A percentile compares a stretch with the other conserved stretches of the same genome.
Evolutionary conservation across 1,140 invertebrate genomes (phyloP).

Genomic region (Tigriopus japonicus): DNA sequence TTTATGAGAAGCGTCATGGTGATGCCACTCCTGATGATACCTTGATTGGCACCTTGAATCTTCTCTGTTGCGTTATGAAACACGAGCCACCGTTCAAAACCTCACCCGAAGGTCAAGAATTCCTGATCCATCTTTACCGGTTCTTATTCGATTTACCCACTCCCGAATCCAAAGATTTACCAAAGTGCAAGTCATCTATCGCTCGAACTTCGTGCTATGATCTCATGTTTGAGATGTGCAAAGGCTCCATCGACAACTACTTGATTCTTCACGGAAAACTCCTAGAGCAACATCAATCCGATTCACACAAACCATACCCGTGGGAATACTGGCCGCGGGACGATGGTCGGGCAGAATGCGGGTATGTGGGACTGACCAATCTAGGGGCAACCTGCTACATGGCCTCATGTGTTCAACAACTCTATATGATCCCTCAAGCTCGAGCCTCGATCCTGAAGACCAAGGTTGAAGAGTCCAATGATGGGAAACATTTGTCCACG

Average conservation of each 20-base stretch:
- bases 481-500: conserved; percentile 56
- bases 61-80: conserved; percentile 65
- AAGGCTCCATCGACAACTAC: conserved; percentile 66
- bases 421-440: conserved; percentile 85
- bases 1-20: conserved; percentile 55
- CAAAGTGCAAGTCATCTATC: conserved; percentile 76
- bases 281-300: conserved; percentile 62
- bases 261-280: conserved; percentile 57
- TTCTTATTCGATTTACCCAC: conserved; percentile 75
- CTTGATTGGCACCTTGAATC: conserved; percentile 63
- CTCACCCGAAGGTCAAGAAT: conserved; percentile 48
- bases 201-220: conserved; percentile 75
- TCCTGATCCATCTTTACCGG: conserved; percentile 45
- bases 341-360: conserved; percentile 75
- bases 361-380: conserved; percentile 82
- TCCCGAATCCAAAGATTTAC: conserved; percentile 57
- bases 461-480: conserved; percentile 31
- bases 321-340: conserved; percentile 96
- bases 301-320: conserved; percentile 60
- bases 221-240: conserved; percentile 63
- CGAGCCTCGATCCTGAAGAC: conserved; percentile 55
- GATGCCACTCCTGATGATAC: conserved; percentile 64
- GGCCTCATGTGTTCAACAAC: conserved; percentile 69
- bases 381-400: conserved; percentile 90
- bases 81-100: conserved; percentile 69